A percentile compares a stretch with the other conserved stretches of the same genome.
These are phyloP conservation scores for Rhabdomys pumilio DNA, from an alignment of 2,797 vertebrate genomes.

Conservation along the genomic window DNA sequence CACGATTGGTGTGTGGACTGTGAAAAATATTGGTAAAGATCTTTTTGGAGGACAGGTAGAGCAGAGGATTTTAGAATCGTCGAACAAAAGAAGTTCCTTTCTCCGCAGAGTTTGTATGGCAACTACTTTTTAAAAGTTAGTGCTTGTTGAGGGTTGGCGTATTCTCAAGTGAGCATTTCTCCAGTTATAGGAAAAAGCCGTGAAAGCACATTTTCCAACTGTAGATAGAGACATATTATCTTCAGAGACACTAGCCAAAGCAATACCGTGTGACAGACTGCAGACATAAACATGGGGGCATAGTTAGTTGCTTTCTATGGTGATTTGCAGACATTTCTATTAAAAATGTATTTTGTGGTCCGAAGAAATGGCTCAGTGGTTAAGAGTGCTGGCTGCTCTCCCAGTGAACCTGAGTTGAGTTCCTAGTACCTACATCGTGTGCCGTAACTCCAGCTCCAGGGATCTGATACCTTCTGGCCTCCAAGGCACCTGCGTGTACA, in stretches of 20 bases:
- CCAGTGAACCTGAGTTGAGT: neutral
- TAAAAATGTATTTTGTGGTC: neutral
- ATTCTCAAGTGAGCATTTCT: conserved; percentile 28
- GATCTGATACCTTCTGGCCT: neutral
- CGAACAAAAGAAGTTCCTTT: neutral
- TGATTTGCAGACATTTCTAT: neutral
- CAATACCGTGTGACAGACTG: neutral
- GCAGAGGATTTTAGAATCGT: neutral
- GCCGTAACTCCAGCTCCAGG: neutral
- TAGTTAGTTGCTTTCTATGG: neutral
- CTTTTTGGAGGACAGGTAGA: neutral
- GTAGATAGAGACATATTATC: neutral
- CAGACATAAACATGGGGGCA: neutral
- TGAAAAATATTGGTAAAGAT: neutral
- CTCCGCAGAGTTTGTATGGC: conserved; percentile 13
- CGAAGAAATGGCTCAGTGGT: neutral
- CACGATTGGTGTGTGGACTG: neutral
- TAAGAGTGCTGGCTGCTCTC: neutral
- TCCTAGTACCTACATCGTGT: neutral
- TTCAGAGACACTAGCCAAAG: conserved; percentile 7
- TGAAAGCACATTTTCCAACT: neutral
- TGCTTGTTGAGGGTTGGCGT: neutral
- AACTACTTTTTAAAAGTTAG: conserved; percentile 14
- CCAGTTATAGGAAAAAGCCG: conserved; percentile 8
- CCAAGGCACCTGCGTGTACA: neutral